Conservation (phyloP, 2,113 vertebrate genomes). For the Speoplatyrhinus poulsoni region DNA sequence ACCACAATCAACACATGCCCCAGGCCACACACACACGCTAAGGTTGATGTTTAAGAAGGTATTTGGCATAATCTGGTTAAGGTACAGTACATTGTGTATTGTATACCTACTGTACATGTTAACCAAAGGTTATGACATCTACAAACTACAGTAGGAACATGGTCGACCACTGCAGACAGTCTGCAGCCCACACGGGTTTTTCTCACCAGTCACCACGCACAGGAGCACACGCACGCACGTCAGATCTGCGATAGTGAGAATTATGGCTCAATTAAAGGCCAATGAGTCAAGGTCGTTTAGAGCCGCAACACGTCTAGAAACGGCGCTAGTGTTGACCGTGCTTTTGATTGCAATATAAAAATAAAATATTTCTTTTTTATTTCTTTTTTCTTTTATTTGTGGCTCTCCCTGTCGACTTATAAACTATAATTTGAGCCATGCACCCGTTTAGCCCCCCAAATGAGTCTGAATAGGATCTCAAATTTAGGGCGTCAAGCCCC, state of each 20-base stretch:
- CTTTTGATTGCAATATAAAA: not conserved
- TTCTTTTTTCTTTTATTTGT: no score
- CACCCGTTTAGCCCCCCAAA: constrained; percentile 12
- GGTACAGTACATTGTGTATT: not conserved
- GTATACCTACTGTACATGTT: no score
- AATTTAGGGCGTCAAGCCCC: constrained; percentile 48
- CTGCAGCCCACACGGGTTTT: no score
- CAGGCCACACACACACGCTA: no score
- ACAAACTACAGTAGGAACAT: no score
- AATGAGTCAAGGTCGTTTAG: constrained; percentile 65
- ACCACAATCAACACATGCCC: constrained; percentile 19
- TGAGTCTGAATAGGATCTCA: constrained; percentile 48
- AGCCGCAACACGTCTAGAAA: constrained; percentile 25
- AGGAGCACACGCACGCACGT: not conserved
- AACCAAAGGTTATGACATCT: no score
- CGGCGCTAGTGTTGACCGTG: not conserved
- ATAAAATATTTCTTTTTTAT: no score
- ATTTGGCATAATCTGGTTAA: not conserved
- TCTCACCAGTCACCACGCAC: no score
- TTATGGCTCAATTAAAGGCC: constrained; percentile 53
- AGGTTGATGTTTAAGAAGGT: not conserved
- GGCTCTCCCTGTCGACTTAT: not conserved
- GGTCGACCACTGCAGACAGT: not conserved
- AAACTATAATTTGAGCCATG: not conserved
- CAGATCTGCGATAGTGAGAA: constrained; percentile 27